Percentiles rank a stretch among this genome's conserved stretches.
These are phyloP conservation scores for Microctonus hyperodae DNA, from an alignment of 2,888 invertebrate species.

Conservation along the genomic window DNA sequence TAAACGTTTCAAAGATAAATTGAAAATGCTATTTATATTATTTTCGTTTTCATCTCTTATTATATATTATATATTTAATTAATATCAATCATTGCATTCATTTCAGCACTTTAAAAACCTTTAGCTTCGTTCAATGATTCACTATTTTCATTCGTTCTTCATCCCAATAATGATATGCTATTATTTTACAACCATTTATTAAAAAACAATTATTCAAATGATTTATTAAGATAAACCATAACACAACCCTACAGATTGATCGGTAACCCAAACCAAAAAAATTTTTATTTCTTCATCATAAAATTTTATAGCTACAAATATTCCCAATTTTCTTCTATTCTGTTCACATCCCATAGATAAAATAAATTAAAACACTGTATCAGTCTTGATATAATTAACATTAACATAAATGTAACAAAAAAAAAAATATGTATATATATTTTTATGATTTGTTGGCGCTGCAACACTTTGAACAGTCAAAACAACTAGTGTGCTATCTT, in stretches of 20 bases:
- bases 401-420: not conserved
- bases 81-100: not conserved
- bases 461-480: conserved; percentile 75
- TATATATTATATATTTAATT: no score
- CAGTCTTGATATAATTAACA: conserved; percentile 7
- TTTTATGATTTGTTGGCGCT: conserved; percentile 65
- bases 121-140: not conserved
- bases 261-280: not conserved
- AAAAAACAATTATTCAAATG: not conserved
- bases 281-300: not conserved
- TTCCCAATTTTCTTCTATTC: not conserved
- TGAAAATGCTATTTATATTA: not conserved
- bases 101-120: not conserved
- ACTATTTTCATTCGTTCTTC: not conserved
- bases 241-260: not conserved
- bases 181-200: not conserved
- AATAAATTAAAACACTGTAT: conserved; percentile 6
- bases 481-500: conserved; percentile 74
- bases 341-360: not conserved
- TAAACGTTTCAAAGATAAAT: not conserved
- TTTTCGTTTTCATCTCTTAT: not conserved
- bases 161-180: not conserved
- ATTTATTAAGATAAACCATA: not conserved
- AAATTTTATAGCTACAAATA: not conserved
- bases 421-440: not conserved